Evolutionary conservation across 2,797 vertebrate genomes (phyloP).

Genomic region (Spizella passerina): DNA sequence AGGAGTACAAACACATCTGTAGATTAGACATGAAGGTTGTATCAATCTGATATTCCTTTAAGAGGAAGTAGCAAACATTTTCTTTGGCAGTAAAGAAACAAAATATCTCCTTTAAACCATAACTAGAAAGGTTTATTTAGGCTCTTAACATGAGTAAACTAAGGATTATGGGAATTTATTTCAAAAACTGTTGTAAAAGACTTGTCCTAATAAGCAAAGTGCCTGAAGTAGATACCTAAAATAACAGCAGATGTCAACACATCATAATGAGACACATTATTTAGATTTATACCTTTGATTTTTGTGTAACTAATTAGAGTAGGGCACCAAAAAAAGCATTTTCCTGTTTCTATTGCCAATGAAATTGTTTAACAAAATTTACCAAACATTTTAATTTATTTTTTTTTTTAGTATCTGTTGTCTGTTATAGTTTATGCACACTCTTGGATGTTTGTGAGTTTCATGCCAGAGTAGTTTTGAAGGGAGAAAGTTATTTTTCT

Average conservation of each 20-base stretch:
- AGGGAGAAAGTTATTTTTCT: background rate
- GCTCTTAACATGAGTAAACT: background rate
- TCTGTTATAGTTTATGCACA: background rate
- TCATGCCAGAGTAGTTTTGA: background rate
- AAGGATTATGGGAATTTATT: background rate
- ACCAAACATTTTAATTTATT: background rate
- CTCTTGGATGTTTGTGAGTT: background rate
- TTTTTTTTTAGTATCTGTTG: background rate
- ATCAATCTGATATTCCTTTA: background rate
- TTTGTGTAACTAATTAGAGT: background rate
- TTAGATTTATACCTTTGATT: constrained; percentile 4
- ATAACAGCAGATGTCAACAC: background rate
- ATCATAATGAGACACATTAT: background rate
- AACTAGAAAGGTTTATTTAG: background rate
- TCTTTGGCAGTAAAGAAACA: background rate
- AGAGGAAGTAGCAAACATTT: background rate
- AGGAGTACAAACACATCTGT: background rate
- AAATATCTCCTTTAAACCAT: background rate
- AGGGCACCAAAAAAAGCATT: background rate
- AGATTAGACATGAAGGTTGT: background rate
- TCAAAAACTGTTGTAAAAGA: background rate
- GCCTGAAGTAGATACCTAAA: background rate
- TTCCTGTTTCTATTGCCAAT: background rate
- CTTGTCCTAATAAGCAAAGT: background rate
- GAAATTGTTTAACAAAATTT: background rate